Evolutionary conservation across 2,888 invertebrate genomes (phyloP), one percentile per base, ranked within the genome.

Genomic region (Graphium colonna): DNA sequence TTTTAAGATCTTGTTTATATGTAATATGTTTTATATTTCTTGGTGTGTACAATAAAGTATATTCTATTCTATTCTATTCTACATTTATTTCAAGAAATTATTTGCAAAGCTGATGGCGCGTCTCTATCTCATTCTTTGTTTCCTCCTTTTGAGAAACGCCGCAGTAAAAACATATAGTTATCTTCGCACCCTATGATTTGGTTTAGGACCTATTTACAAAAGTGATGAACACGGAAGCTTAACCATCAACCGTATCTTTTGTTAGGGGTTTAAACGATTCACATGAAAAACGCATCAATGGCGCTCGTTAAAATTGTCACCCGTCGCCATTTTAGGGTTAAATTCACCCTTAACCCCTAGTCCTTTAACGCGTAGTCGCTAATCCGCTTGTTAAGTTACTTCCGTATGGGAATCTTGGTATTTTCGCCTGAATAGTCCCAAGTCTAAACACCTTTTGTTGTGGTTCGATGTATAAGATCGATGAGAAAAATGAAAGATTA

Each of bases 361-460:
- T n/a, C n/a, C n/a, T n/a, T n/a, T n/a, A n/a, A n/a, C n/a, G n/a
- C n/a, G 62, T 68, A 72, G 70, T 66, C 65, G 67, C 63, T 69
- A 72, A 70, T 67, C 65, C 67, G 63, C 62, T 63, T 63, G 57
- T 66, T 63, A 53, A 31, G 36, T n/a, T 36, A 60, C 63, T 69
- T 71, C 59, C 33, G 62, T 69, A 74, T 88, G 87, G 85, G 87
- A 88, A 87, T 75, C 67, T 63, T 58, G 69, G 74, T 65, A 78
- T 83, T 84, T 80, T 76, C 71, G 71, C 75, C 70, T 84, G 65
- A 85, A 84, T 82, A 67, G 73, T 41, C 65, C 13, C 61, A 60
- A 73, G 72, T 82, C 78, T 68, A 85, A 85, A 85, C 80, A 83
- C 74, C 70, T 68, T 66, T 75, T 75, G 72, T 79, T 77, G 79